Percentiles rank a stretch among this genome's conserved stretches.
phyloP scores from a whole-genome alignment of 2,888 invertebrate genomes.

The Phortica magna region DNA sequence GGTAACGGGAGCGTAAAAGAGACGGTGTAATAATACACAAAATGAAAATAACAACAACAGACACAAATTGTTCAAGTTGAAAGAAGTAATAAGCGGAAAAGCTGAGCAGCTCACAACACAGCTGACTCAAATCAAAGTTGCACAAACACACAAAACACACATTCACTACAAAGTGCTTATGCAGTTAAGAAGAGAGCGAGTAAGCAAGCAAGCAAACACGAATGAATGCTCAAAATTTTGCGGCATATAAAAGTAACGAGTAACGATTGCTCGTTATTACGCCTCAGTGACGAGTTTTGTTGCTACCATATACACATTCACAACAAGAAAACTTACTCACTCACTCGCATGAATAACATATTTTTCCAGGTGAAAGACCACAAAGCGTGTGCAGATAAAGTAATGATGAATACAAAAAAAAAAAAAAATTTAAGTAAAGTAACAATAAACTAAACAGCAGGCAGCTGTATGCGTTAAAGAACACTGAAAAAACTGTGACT shows the following conservation, averaged over 20 bases:
- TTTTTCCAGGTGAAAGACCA: slow-evolving; percentile 55
- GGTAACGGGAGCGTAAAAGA: slow-evolving; percentile 59
- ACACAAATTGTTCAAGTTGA: slow-evolving; percentile 65
- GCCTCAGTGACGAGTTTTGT: too few relatives aligned
- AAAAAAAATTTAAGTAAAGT: slow-evolving; percentile 6
- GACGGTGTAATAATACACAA: slow-evolving; percentile 33
- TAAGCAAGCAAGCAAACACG: slow-evolving; percentile 2
- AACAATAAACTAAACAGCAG: slow-evolving; percentile 12
- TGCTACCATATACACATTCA: too few relatives aligned
- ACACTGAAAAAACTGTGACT: slow-evolving; percentile 14
- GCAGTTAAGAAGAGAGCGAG: background rate
- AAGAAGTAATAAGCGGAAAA: slow-evolving; percentile 58
- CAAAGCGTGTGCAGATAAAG: slow-evolving; percentile 3
- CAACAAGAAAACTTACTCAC: background rate
- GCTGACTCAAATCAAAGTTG: slow-evolving; percentile 40
- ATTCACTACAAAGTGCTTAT: background rate
- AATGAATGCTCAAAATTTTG: background rate
- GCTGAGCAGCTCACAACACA: slow-evolving; percentile 35
- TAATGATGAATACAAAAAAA: slow-evolving; percentile 24
- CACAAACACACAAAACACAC: slow-evolving; percentile 9
- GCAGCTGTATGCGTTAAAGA: too few relatives aligned
- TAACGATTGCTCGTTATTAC: background rate
- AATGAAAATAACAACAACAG: slow-evolving; percentile 39
- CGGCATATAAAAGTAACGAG: background rate
- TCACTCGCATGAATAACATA: slow-evolving; percentile 27